These are phyloP conservation scores for Drosophila littoralis DNA, from an alignment of 1,140 invertebrate species.

Conservation along the genomic window DNA sequence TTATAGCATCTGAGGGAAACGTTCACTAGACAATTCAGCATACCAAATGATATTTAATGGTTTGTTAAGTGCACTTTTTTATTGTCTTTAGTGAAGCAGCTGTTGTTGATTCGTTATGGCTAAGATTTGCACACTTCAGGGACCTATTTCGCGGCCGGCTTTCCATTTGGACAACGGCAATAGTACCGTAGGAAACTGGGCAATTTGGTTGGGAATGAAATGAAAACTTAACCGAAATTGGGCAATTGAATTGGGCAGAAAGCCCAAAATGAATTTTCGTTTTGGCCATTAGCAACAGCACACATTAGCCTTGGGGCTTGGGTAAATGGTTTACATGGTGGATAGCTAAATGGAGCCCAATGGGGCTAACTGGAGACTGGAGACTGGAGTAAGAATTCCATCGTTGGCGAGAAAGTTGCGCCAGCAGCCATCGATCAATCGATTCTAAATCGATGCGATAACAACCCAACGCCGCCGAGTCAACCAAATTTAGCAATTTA, in stretches of 20 bases:
- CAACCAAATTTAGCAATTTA: conserved; percentile 77
- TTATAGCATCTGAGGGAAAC: background rate
- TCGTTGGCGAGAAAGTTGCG: conserved; percentile 51
- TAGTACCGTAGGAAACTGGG: background rate
- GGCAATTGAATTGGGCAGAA: conserved; percentile 40
- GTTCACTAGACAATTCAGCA: conserved; percentile 5
- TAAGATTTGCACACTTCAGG: conserved; percentile 30
- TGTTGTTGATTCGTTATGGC: conserved; percentile 12
- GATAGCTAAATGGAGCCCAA: background rate
- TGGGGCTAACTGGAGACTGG: background rate
- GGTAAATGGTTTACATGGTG: conserved; percentile 15
- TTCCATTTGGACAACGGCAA: conserved; percentile 11
- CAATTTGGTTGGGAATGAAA: conserved; percentile 4
- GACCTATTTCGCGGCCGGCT: conserved; percentile 16
- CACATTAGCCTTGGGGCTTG: conserved; percentile 30
- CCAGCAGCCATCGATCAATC: conserved; percentile 38
- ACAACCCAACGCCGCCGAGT: conserved; percentile 33
- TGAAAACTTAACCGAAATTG: conserved; percentile 18
- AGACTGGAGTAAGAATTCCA: conserved; percentile 14
- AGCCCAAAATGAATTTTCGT: conserved; percentile 2
- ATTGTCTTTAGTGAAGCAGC: conserved; percentile 6
- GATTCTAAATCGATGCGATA: conserved; percentile 60
- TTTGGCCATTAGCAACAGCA: conserved; percentile 26
- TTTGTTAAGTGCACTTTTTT: conserved; percentile 14
- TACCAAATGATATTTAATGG: conserved; percentile 28